Evolutionary conservation across 2,113 vertebrate species (phyloP).

Genomic region (Macroglossus sobrinus): DNA sequence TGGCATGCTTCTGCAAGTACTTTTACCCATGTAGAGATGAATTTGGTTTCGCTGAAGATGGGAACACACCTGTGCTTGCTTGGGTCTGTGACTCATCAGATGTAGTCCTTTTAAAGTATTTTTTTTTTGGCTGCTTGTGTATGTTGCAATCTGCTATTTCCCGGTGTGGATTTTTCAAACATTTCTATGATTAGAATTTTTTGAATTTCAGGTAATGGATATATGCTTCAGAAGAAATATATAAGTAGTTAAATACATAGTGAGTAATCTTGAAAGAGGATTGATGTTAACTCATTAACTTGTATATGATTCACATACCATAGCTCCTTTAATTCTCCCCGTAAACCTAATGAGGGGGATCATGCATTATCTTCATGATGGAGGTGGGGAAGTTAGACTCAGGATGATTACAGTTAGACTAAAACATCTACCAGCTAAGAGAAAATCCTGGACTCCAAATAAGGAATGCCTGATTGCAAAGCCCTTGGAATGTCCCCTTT

Average conservation of each 20-base stretch:
- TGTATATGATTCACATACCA: neutral
- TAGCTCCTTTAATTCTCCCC: neutral
- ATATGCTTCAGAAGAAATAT: neutral
- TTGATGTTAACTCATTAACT: neutral
- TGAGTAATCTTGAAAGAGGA: neutral
- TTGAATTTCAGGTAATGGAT: neutral
- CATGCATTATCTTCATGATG: neutral
- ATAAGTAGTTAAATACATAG: neutral
- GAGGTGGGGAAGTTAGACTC: neutral
- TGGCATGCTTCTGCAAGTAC: constrained; percentile 3
- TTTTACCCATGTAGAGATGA: neutral
- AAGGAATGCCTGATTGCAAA: neutral
- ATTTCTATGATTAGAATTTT: neutral
- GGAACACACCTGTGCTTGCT: constrained; percentile 8
- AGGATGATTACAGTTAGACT: neutral
- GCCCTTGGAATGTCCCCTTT: neutral
- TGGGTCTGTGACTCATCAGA: neutral
- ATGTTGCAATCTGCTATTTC: neutral
- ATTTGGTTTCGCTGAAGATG: neutral
- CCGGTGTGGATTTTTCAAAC: neutral
- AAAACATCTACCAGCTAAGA: neutral
- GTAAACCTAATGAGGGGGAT: neutral
- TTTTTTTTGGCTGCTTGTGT: neutral
- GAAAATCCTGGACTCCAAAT: neutral
- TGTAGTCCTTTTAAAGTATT: neutral